Evolutionary conservation across 1,140 invertebrate genomes (phyloP).

Genomic region (Heterodera carotae): DNA sequence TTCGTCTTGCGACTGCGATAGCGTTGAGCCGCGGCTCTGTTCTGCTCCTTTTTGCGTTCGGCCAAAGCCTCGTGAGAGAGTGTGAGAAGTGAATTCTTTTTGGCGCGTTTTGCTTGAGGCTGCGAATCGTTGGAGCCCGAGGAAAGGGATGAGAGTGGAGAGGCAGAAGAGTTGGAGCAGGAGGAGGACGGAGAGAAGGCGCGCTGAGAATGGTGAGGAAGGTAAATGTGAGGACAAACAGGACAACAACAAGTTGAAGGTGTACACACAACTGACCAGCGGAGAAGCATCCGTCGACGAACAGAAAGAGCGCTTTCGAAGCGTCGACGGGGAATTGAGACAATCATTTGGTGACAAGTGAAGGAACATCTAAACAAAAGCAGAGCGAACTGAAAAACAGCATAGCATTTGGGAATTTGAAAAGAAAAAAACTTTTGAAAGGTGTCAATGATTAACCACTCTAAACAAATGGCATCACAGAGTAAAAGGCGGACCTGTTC

Average conservation of each 20-base stretch:
- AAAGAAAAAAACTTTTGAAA: too few relatives aligned
- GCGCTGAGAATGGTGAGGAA: slow-evolving; percentile 6
- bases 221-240: too few relatives aligned
- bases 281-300: slow-evolving; percentile 4
- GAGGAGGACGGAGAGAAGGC: slow-evolving; percentile 1
- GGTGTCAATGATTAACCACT: too few relatives aligned
- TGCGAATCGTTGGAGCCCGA: background rate
- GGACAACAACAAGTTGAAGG: background rate
- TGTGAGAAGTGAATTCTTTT: slow-evolving; percentile 48
- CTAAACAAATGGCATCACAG: background rate
- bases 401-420: too few relatives aligned
- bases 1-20: slow-evolving; percentile 45
- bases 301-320: slow-evolving; percentile 5
- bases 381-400: too few relatives aligned
- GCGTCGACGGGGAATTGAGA: background rate
- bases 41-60: slow-evolving; percentile 60
- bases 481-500: slow-evolving; percentile 28
- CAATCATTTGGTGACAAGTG: background rate
- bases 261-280: slow-evolving; percentile 1
- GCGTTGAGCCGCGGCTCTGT: slow-evolving; percentile 58
- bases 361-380: background rate
- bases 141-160: background rate
- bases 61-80: slow-evolving; percentile 49
- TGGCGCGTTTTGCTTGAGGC: slow-evolving; percentile 45
- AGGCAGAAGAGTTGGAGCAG: background rate